phyloP scores from a whole-genome alignment of 2,113 vertebrate species.

The Ardeotis arabs region DNA sequence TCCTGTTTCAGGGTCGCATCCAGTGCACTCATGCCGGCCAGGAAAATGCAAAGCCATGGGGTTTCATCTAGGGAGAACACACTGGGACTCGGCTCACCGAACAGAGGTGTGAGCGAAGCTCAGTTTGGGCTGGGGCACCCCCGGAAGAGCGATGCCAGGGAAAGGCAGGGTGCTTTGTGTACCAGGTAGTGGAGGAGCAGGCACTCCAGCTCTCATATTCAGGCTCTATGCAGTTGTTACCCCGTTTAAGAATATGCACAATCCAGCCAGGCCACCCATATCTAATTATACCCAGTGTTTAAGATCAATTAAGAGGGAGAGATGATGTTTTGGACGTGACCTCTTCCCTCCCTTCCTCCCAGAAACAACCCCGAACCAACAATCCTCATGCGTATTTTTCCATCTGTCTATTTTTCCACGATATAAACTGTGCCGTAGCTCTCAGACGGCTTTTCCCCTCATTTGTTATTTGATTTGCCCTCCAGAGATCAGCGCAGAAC shows the following conservation, averaged over 20 bases:
- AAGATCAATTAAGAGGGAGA: background rate
- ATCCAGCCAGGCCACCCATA: background rate
- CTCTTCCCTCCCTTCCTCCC: background rate
- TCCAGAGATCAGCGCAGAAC: slow-evolving; percentile 61
- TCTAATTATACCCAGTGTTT: background rate
- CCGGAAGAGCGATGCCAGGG: rapidly evolving
- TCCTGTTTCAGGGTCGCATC: background rate
- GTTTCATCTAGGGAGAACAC: background rate
- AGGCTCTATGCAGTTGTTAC: background rate
- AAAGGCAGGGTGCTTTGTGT: background rate
- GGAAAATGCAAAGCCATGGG: background rate
- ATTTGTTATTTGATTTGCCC: slow-evolving; percentile 73
- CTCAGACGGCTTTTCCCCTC: slow-evolving; percentile 31
- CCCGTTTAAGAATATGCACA: background rate
- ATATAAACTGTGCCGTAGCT: background rate
- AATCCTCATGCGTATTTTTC: background rate
- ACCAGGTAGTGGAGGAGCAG: rapidly evolving
- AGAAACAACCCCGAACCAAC: background rate
- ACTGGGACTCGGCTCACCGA: background rate
- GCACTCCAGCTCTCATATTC: background rate
- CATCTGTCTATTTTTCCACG: background rate
- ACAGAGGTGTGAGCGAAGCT: background rate
- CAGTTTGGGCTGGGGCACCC: background rate
- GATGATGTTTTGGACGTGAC: background rate
- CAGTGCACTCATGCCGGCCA: rapidly evolving